phyloP scores from a whole-genome alignment of 1,140 invertebrate species.

The Zaprionus camerounensis region DNA sequence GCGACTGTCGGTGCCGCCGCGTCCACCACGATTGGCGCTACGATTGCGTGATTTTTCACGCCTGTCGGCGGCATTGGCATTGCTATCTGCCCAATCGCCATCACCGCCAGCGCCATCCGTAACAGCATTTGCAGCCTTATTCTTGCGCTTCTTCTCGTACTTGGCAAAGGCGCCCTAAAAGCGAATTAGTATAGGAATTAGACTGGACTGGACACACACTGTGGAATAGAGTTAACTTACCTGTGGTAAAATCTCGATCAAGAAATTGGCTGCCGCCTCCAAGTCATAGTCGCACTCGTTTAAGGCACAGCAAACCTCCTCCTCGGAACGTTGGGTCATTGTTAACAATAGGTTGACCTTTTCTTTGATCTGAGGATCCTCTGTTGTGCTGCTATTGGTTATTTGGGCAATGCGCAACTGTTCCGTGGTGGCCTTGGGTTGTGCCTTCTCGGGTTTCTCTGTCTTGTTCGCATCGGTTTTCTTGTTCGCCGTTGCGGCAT shows the following conservation, averaged over 20 bases:
- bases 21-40: conserved; percentile 84
- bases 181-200: not conserved
- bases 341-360: conserved; percentile 93
- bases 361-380: conserved; percentile 88
- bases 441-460: conserved; percentile 83
- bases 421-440: conserved; percentile 85
- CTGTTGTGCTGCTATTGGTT: conserved; percentile 86
- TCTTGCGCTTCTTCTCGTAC: conserved; percentile 94
- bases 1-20: conserved; percentile 84
- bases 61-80: conserved; percentile 80
- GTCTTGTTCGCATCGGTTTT: conserved; percentile 81
- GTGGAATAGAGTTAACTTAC: conserved; percentile 76
- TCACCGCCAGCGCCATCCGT: conserved; percentile 72
- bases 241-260: conserved; percentile 89
- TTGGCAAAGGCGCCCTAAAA: conserved; percentile 90
- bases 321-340: conserved; percentile 91
- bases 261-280: conserved; percentile 89
- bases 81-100: conserved; percentile 85
- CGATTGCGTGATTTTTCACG: conserved; percentile 84
- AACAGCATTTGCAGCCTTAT: conserved; percentile 86
- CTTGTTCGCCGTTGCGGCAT: conserved; percentile 63
- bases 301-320: conserved; percentile 92
- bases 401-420: conserved; percentile 89
- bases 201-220: not conserved
- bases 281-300: conserved; percentile 93